Conservation (phyloP, 2,797 vertebrate species). For the Cygnus olor region DNA sequence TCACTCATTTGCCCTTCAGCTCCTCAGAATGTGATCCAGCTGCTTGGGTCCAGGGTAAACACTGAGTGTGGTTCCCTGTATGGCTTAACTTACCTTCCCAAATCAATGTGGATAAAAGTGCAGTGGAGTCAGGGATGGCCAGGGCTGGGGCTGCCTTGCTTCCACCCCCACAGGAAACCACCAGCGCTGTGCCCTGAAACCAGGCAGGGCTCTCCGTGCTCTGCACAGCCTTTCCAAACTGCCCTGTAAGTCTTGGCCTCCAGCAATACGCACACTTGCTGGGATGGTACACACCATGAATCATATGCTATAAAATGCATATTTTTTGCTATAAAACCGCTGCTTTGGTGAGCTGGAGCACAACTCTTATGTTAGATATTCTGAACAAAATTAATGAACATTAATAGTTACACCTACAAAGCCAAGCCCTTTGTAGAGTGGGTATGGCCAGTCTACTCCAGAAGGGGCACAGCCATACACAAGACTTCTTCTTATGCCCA, state of each 20-base stretch:
- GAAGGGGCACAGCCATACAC: not conserved
- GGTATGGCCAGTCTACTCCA: not conserved
- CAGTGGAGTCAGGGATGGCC: not conserved
- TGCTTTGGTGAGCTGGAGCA: not conserved
- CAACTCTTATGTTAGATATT: not conserved
- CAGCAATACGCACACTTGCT: fast-evolving
- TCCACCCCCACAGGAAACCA: fast-evolving
- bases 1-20: fast-evolving
- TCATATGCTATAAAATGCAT: fast-evolving
- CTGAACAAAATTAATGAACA: not conserved
- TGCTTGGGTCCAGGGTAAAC: not conserved
- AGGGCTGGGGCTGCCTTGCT: no score
- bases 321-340: not conserved
- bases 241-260: fast-evolving
- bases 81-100: not conserved
- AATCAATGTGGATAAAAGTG: not conserved
- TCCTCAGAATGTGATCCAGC: fast-evolving
- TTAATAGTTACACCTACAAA: not conserved
- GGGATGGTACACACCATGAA: not conserved
- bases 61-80: fast-evolving
- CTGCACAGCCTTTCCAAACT: not conserved
- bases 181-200: no score
- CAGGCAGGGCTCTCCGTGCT: not conserved
- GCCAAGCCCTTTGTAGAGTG: not conserved
- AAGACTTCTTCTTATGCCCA: not conserved